Conservation (phyloP, 1,140 invertebrate species). For the Brachionus manjavacas region DNA sequence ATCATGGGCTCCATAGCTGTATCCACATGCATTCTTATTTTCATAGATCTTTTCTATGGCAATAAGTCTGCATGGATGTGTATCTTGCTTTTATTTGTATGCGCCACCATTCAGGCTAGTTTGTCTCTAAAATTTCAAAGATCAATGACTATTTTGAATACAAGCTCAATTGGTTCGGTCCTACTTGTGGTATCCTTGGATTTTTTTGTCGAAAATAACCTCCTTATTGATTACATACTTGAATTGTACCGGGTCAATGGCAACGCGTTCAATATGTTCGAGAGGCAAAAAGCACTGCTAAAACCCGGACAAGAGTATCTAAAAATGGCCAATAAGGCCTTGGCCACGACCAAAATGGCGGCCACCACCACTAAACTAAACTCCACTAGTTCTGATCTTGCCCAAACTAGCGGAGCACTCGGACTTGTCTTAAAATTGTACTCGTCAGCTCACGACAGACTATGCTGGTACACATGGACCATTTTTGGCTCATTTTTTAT, state of each 20-base stretch:
- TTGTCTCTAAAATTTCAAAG: conserved; percentile 15
- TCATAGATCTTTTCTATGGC: conserved; percentile 33
- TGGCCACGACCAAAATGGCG: not conserved
- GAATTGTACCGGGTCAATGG: conserved; percentile 38
- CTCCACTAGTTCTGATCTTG: not conserved
- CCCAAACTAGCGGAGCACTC: not conserved
- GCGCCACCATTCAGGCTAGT: not conserved
- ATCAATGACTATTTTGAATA: conserved; percentile 8
- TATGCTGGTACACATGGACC: conserved; percentile 38
- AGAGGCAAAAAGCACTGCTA: conserved; percentile 33
- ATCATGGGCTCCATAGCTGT: conserved; percentile 5
- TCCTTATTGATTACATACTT: conserved; percentile 29
- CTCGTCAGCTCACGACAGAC: conserved; percentile 28
- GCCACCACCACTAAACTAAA: not conserved
- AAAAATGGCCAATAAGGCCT: not conserved
- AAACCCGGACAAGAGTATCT: conserved; percentile 3
- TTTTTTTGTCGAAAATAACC: conserved; percentile 41
- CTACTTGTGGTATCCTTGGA: not conserved
- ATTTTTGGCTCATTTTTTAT: conserved; percentile 40
- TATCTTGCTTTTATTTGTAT: conserved; percentile 7
- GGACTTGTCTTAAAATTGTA: conserved; percentile 19
- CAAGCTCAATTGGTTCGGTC: conserved; percentile 18
- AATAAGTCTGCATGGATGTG: conserved; percentile 41
- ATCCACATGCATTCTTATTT: conserved; percentile 5
- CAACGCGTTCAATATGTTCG: conserved; percentile 15